Base-by-base conservation (phyloP, 2,113 vertebrate genomes). In the Gambusia affinis region DNA sequence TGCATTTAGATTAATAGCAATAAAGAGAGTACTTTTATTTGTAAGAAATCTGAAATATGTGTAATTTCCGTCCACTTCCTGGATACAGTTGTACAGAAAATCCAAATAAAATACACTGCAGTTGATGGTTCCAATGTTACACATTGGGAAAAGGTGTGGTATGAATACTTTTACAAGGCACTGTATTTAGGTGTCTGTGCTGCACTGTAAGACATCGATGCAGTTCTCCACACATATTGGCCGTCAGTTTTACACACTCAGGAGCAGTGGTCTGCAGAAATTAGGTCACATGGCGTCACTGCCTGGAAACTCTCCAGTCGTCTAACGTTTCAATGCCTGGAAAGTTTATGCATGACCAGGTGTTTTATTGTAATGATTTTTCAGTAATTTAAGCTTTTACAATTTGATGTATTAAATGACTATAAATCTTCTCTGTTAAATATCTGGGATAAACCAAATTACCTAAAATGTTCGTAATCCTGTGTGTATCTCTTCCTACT, bases 241-340 rank as follows among this genome's bases (percentile, higher is more conserved):
- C 60, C 31, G 64, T 63, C 57, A 76, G 60, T 75, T 82, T 83
- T 31, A 71, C 42, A 70, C 67, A 68, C 57, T 63, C 37, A 33
- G 17, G 62, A 61, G 63, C 44, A 10, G 69, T 75, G 28, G 81
- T 76, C 65, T 78, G 61, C 79, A 85, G 75, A 77, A 89, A 91
- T 78, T 85, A 33, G 89, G 90, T 89, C 91, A 88, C 78, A 78
- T 88, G 82, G 76, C 68, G 76, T 91, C 88, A 91, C 79, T 8
- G 68, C 78, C 84, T 92, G 90, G 89, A 86, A 82, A 79, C 60
- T 68, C 57, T 91, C 90, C 85, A 89, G 82, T 71, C 72, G 82
- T 64, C 44, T 75, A 39, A 64, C 64, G 85, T 85, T 83, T 87
- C 81, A 83, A 15, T 54, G 79, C 88, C 87, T 91, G 90, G 80